Conservation (phyloP, 23 tunicate species). For the Corella eumyota region DNA sequence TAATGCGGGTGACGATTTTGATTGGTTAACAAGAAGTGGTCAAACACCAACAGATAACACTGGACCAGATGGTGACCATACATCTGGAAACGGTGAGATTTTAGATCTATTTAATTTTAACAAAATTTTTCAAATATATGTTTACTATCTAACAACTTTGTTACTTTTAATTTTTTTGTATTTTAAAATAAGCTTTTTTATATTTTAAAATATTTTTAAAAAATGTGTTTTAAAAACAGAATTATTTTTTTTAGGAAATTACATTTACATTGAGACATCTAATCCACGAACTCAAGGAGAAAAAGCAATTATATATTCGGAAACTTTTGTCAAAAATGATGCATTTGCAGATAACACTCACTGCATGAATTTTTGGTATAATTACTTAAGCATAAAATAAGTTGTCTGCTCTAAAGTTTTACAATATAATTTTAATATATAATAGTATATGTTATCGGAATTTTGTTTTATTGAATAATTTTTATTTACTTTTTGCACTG, state of each 20-base stretch:
- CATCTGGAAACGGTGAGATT: constrained; percentile 41
- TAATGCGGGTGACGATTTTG: constrained; percentile 50
- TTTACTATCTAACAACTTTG: too few species aligned
- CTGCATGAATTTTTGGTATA: constrained; percentile 74
- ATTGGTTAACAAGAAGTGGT: constrained; percentile 66
- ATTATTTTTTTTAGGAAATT: constrained; percentile 40
- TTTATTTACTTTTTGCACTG: too few species aligned
- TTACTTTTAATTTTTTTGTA: too few species aligned
- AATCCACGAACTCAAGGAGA: constrained; percentile 43
- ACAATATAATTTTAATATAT: too few species aligned
- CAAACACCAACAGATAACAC: constrained; percentile 32
- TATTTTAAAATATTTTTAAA: too few species aligned
- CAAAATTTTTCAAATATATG: too few species aligned
- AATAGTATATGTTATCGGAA: too few species aligned
- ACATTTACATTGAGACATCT: constrained; percentile 53
- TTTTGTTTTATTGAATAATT: too few species aligned
- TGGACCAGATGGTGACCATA: constrained; percentile 59
- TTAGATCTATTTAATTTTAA: neutral
- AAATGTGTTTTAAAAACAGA: too few species aligned
- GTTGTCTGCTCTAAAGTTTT: too few species aligned
- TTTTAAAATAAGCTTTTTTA: too few species aligned
- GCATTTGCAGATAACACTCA: constrained; percentile 26
- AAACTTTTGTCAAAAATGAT: constrained; percentile 40
- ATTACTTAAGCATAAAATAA: neutral
- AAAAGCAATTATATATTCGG: constrained; percentile 53